Conservation (phyloP, 2,888 invertebrate species). For the Aelia acuminata region DNA sequence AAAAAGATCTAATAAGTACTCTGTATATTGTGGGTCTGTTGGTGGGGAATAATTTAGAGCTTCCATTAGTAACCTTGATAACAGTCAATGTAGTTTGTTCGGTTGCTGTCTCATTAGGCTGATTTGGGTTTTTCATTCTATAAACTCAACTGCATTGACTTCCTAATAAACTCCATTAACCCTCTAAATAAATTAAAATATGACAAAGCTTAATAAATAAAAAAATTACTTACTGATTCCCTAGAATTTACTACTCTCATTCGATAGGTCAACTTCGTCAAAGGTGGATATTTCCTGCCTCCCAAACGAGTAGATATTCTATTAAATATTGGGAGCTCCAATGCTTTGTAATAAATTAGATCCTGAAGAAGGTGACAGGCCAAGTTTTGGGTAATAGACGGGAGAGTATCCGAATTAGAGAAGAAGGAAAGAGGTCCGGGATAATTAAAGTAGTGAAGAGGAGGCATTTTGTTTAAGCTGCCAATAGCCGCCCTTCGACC, state of each 20-base stretch:
- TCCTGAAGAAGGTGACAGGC: not conserved
- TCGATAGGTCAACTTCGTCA: not conserved
- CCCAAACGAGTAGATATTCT: not conserved
- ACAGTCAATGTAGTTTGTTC: too few species aligned
- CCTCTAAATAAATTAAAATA: too few species aligned
- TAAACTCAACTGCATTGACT: too few species aligned
- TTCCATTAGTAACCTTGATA: too few species aligned
- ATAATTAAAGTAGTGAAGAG: slow-evolving; percentile 37
- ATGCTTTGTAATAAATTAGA: not conserved
- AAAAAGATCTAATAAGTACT: too few species aligned
- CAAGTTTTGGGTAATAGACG: slow-evolving; percentile 3
- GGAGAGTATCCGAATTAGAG: not conserved
- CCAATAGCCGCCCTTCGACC: not conserved
- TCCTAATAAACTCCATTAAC: too few species aligned
- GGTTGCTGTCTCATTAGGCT: too few species aligned
- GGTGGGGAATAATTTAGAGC: too few species aligned
- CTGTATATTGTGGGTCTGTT: too few species aligned
- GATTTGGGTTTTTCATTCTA: too few species aligned
- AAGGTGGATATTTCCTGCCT: not conserved
- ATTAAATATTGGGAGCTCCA: not conserved
- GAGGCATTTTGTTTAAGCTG: slow-evolving; percentile 30
- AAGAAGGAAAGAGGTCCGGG: not conserved
- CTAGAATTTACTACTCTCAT: not conserved
- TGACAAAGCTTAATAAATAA: too few species aligned
- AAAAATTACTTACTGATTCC: not conserved